phyloP scores from a whole-genome alignment of 2,888 invertebrate species.

The Plagodis dolabraria region DNA sequence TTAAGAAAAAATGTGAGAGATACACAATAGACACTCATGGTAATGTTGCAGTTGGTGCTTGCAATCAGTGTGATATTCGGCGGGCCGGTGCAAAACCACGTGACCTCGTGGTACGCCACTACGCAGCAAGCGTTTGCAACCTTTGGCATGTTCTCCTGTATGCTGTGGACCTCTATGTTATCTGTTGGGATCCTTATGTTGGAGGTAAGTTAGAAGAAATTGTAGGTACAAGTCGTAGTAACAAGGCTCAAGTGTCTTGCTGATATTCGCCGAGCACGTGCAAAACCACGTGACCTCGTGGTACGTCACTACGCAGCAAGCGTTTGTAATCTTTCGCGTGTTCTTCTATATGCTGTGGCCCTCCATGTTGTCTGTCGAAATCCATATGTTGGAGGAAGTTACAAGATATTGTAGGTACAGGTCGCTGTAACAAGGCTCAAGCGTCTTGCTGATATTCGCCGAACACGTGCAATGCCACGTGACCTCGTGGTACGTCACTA shows the following conservation, averaged over 20 bases:
- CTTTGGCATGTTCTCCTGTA: slow-evolving; percentile 91
- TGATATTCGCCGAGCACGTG: too few species aligned
- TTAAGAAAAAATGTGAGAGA: too few species aligned
- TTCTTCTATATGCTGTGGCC: slow-evolving; percentile 95
- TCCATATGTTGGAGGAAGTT: slow-evolving; percentile 91
- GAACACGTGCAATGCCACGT: slow-evolving; percentile 83
- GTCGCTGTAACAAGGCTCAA: too few species aligned
- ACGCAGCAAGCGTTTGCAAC: slow-evolving; percentile 91
- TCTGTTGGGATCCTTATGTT: slow-evolving; percentile 92
- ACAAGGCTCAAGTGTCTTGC: too few species aligned
- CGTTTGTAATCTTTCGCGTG: slow-evolving; percentile 90
- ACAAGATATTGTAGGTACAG: too few species aligned
- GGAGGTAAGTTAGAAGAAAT: slow-evolving; percentile 66
- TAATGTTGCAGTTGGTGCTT: slow-evolving; percentile 42
- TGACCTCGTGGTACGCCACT: slow-evolving; percentile 86
- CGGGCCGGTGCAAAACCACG: slow-evolving; percentile 83
- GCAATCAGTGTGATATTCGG: slow-evolving; percentile 91
- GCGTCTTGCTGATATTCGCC: slow-evolving; percentile 91
- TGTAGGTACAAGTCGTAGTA: too few species aligned
- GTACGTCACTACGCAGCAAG: slow-evolving; percentile 90
- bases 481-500: slow-evolving; percentile 86
- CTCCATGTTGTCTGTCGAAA: slow-evolving; percentile 90
- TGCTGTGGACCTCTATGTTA: slow-evolving; percentile 94
- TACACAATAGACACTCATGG: neutral
- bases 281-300: slow-evolving; percentile 79